These are phyloP conservation scores for Steinernema carpocapsae DNA, from an alignment of 2,888 invertebrate species.

Conservation along the genomic window DNA sequence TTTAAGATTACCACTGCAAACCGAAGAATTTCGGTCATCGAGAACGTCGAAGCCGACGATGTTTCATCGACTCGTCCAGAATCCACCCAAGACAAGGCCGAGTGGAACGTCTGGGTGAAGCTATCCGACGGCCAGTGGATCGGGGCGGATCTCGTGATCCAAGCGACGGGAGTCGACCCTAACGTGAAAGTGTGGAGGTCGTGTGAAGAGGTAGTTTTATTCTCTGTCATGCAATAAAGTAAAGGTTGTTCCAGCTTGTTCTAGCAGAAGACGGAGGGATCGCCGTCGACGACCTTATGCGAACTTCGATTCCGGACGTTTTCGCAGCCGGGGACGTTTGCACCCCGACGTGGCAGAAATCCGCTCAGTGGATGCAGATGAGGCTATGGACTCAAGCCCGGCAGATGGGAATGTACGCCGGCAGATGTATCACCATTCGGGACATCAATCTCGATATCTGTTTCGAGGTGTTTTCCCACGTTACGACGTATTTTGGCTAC, in stretches of 20 bases:
- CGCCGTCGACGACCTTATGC: conserved; percentile 83
- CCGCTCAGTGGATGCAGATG: conserved; percentile 80
- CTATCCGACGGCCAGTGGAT: conserved; percentile 77
- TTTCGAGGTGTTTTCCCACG: conserved; percentile 96
- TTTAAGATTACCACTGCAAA: conserved; percentile 6
- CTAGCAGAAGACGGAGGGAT: conserved; percentile 80
- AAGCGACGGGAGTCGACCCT: conserved; percentile 87
- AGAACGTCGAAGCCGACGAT: conserved; percentile 69
- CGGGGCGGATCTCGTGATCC: conserved; percentile 87
- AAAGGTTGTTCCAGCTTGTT: conserved; percentile 41
- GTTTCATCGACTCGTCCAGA: conserved; percentile 48
- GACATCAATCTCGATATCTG: conserved; percentile 79
- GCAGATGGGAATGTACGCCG: conserved; percentile 94
- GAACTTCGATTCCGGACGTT: conserved; percentile 79
- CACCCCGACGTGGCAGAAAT: conserved; percentile 79
- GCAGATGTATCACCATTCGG: conserved; percentile 80
- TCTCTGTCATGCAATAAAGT: background rate
- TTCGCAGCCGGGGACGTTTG: conserved; percentile 97
- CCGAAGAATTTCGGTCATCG: conserved; percentile 69
- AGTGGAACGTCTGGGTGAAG: conserved; percentile 78
- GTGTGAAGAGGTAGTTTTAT: conserved; percentile 42
- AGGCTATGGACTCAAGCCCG: conserved; percentile 96
- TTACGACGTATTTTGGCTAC: conserved; percentile 89
- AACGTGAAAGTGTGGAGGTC: conserved; percentile 57
- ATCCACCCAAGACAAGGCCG: conserved; percentile 1